Base-by-base conservation (phyloP, 2,888 invertebrate genomes). In the Phorcus lineatus region DNA sequence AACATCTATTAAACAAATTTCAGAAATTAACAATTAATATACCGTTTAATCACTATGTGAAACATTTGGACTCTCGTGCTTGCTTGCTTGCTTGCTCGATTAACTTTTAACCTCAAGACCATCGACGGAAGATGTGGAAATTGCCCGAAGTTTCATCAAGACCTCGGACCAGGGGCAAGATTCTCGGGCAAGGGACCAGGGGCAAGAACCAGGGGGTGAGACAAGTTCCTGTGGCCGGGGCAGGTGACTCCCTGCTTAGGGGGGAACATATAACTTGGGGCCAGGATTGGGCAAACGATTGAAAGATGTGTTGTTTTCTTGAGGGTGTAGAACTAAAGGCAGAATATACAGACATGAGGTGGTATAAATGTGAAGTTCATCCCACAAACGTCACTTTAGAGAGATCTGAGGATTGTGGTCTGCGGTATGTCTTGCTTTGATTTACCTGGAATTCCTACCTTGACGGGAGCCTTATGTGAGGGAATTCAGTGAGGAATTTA, bases 251-350 rank as follows among this genome's bases (percentile, higher is more conserved):
- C 24, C 62, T 62, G 55, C 19, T 19, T 55, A 55, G n/a, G 31
- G 67, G 67, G 70, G 31, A 70, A 31, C 28, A 31, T 47, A 47
- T 19, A 36, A 40, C 70, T 70, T 40, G 28, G 36, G 28, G 31
- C 70, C 36, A 47, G 47, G 70, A 70, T 70, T 31, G 70, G 70
- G 40, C 36, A 40, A 70, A 70, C 70, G 70, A 70, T 70, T 70
- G 70, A 70, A 70, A 70, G 31, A 70, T 70, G 70, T 70, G 70
- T 36, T 70, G 70, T 70, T 70, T 70, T 70, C 70, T 70, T 70
- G n/a, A 40, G 70, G 70, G 70, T 70, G 70, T 36, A 40, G 70
- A 36, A 36, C 70, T 70, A 70, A 11, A 70, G 70, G 70, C 70
- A 28, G 62, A 62, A 62, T 62, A 28, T 62, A 70, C n/a, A 70